Conservation (phyloP, 2,888 invertebrate species). For the Liopterus haemorrhoidalis region DNA sequence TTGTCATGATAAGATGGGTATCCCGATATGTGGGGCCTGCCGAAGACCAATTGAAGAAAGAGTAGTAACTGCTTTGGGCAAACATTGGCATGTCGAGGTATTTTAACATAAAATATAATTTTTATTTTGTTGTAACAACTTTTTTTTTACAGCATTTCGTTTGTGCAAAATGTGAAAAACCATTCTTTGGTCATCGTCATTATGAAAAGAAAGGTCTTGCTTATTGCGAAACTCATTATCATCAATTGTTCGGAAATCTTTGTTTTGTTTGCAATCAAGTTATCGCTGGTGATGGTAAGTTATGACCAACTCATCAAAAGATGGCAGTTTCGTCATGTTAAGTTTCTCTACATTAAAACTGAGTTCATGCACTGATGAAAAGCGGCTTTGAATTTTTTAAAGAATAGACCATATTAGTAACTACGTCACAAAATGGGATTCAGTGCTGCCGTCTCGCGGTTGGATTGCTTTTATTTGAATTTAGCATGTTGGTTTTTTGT, state of each 20-base stretch:
- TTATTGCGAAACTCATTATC: conserved; percentile 98
- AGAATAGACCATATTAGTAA: too few relatives aligned
- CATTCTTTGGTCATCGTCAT: conserved; percentile 97
- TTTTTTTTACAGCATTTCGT: conserved; percentile 81
- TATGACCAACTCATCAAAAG: too few relatives aligned
- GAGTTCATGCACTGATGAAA: too few relatives aligned
- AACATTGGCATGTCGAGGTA: conserved; percentile 97
- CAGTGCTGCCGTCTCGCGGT: too few relatives aligned
- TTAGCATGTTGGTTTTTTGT: too few relatives aligned
- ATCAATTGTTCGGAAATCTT: conserved; percentile 96
- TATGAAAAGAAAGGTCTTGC: conserved; percentile 98
- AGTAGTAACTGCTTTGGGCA: conserved; percentile 95
- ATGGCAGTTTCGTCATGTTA: conserved; percentile 2
- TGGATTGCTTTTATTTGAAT: too few relatives aligned
- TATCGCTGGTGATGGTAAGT: conserved; percentile 90
- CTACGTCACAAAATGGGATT: too few relatives aligned
- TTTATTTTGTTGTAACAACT: conserved; percentile 3
- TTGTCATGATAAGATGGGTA: conserved; percentile 99
- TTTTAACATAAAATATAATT: conserved; percentile 14
- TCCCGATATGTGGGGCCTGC: conserved; percentile 99
- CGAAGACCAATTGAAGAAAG: conserved; percentile 97
- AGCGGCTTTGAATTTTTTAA: too few relatives aligned
- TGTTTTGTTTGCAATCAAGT: conserved; percentile 99
- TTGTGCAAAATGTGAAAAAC: conserved; percentile 99
- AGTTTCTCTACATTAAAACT: too few relatives aligned